Evolutionary conservation across 2,797 vertebrate genomes (phyloP).

Genomic region (Paramormyrops hopkinsi): DNA sequence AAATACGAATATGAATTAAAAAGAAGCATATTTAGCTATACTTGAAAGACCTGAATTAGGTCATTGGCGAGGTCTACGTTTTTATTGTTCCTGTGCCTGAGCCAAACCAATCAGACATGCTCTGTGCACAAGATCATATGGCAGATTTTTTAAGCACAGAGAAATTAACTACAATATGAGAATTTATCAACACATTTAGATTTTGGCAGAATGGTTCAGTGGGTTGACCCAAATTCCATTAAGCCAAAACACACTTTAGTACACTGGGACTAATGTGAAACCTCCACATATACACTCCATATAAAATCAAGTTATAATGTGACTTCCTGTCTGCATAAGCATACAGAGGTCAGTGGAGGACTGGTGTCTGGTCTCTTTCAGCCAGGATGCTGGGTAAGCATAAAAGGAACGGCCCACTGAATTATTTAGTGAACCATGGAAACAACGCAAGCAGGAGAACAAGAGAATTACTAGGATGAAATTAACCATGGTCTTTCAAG

Average conservation of each 20-base stretch:
- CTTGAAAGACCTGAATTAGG: not conserved
- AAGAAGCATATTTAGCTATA: not conserved
- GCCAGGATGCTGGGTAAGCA: not conserved
- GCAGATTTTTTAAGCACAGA: not conserved
- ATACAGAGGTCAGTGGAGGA: not conserved
- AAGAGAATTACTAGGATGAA: not conserved
- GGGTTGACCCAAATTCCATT: not conserved
- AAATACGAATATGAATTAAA: not conserved
- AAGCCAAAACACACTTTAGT: not conserved
- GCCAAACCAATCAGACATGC: not conserved
- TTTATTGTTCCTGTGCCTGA: not conserved
- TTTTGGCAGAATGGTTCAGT: not conserved
- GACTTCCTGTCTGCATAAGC: not conserved
- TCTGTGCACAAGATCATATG: not conserved
- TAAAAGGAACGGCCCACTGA: not conserved
- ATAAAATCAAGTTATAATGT: not conserved
- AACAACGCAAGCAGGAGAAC: not conserved
- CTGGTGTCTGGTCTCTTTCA: not conserved
- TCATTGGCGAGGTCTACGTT: not conserved
- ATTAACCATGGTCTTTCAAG: not conserved
- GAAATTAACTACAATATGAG: not conserved
- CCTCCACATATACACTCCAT: not conserved
- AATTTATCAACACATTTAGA: not conserved
- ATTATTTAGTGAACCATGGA: not conserved
- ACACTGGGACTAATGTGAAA: not conserved